These are phyloP conservation scores for Arrhopalites spinosus DNA, from an alignment of 2,888 invertebrate species.

Conservation along the genomic window DNA sequence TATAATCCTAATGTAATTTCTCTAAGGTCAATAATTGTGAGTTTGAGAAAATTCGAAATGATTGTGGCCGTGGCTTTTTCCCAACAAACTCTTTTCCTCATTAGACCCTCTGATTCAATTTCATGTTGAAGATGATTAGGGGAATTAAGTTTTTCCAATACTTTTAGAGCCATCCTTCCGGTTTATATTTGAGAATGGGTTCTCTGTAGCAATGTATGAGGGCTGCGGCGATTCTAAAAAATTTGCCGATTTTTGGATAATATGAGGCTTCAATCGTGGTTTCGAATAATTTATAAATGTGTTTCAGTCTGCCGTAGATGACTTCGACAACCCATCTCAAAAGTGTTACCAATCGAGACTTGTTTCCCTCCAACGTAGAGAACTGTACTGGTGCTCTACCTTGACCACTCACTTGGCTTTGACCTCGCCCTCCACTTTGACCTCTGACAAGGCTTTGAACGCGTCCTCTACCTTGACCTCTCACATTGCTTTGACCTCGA, in stretches of 20 bases:
- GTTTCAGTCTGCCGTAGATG: no score
- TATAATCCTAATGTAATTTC: not conserved
- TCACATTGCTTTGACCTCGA: no score
- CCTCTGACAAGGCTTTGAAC: no score
- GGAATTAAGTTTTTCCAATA: not conserved
- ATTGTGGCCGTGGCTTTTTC: not conserved
- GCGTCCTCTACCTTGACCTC: no score
- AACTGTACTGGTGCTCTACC: no score
- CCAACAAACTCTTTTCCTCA: not conserved
- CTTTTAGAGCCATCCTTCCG: not conserved
- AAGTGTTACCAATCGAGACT: no score
- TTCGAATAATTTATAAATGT: no score
- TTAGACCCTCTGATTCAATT: not conserved
- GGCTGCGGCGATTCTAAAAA: not conserved
- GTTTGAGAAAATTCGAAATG: not conserved
- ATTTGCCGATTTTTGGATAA: not conserved
- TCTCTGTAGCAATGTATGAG: not conserved
- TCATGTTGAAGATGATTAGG: not conserved
- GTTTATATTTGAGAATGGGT: not conserved
- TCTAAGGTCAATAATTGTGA: not conserved
- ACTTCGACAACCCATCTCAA: no score
- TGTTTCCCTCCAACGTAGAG: no score
- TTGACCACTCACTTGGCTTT: no score
- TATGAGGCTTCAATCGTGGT: no score
- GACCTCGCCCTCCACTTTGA: no score